Conservation (phyloP, 2,797 vertebrate genomes). For the Karalla daura region DNA sequence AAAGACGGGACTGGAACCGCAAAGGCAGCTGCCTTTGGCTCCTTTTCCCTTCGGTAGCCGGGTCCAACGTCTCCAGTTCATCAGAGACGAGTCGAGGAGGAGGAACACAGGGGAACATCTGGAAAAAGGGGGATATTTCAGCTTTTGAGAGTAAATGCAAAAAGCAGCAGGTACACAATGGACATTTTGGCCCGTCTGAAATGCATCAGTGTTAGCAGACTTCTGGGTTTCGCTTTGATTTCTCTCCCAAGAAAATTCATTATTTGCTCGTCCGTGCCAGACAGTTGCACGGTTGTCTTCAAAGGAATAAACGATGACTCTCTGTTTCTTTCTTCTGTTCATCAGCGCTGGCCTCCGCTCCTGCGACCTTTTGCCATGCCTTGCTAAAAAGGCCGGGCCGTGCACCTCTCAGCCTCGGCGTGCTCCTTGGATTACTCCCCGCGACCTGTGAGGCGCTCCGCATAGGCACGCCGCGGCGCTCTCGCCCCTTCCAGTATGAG, state of each 20-base stretch:
- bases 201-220: constrained; percentile 65
- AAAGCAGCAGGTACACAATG: constrained; percentile 82
- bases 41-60: constrained; percentile 51
- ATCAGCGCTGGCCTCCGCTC: constrained; percentile 13
- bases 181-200: constrained; percentile 67
- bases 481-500: constrained; percentile 13
- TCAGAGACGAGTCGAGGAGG: constrained; percentile 67
- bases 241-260: constrained; percentile 65
- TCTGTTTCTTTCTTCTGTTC: constrained; percentile 44
- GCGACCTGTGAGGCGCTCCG: constrained; percentile 28
- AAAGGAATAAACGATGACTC: constrained; percentile 54
- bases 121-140: constrained; percentile 71
- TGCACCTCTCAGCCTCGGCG: constrained; percentile 17
- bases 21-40: constrained; percentile 62
- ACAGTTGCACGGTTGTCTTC: constrained; percentile 51
- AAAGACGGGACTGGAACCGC: constrained; percentile 52
- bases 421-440: constrained; percentile 18
- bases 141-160: constrained; percentile 74
- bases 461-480: constrained; percentile 6
- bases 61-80: constrained; percentile 69
- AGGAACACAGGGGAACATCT: constrained; percentile 76
- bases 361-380: constrained; percentile 16
- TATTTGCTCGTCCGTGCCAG: constrained; percentile 62
- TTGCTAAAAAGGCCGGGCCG: constrained; percentile 10
- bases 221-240: constrained; percentile 67